Conservation (phyloP, 2,797 vertebrate species). For the Pseudochaenichthys georgianus region DNA sequence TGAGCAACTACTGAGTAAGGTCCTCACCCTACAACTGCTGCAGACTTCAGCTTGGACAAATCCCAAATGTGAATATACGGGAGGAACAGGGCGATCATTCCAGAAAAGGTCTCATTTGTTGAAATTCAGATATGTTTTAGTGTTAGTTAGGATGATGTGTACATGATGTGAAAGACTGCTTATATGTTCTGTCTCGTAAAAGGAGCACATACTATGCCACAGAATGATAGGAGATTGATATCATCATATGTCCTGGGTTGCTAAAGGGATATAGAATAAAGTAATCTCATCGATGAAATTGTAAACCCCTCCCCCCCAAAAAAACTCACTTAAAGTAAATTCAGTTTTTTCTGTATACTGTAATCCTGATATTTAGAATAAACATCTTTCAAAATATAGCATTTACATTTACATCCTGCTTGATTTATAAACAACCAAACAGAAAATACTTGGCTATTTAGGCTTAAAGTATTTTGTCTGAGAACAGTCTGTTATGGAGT, state of each 20-base stretch:
- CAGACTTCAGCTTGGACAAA: constrained; percentile 27
- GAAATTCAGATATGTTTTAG: neutral
- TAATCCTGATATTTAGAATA: neutral
- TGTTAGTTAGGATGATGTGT: neutral
- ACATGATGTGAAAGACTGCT: neutral
- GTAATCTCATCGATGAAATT: no score
- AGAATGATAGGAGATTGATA: neutral
- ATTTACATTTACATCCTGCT: neutral
- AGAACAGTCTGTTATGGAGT: neutral
- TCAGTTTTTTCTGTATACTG: neutral
- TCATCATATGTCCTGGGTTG: neutral
- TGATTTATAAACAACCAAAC: neutral
- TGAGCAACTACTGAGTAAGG: constrained; percentile 47
- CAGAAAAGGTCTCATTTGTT: neutral
- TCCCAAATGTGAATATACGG: constrained; percentile 7
- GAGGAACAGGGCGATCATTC: neutral
- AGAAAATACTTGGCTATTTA: neutral
- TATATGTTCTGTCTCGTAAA: neutral
- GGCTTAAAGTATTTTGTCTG: neutral
- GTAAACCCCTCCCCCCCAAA: no score
- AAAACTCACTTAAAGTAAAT: neutral
- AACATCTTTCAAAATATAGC: neutral
- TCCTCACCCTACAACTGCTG: constrained; percentile 32
- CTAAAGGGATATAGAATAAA: neutral
- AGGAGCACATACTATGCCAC: neutral